phyloP scores from a whole-genome alignment of 1,140 invertebrate genomes.

The Scylla paramamosain region DNA sequence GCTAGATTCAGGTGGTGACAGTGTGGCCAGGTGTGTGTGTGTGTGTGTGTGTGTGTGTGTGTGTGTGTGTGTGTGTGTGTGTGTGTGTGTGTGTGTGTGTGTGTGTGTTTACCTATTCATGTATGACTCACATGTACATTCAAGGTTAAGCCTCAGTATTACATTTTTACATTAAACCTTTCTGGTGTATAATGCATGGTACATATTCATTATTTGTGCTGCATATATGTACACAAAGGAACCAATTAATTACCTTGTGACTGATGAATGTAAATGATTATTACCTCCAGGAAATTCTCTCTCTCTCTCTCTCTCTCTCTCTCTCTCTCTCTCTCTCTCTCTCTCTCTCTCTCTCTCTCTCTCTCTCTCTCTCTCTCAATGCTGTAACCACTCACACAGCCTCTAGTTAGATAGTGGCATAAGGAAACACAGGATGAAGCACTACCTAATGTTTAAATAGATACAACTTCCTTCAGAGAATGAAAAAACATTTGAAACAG shows the following conservation, averaged over 20 bases:
- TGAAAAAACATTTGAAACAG: too few species aligned
- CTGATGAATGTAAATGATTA: background rate
- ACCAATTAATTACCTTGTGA: background rate
- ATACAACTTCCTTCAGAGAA: too few species aligned
- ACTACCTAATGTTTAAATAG: too few species aligned
- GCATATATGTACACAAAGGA: background rate
- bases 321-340: background rate
- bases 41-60: constrained; percentile 43
- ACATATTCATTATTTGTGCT: background rate
- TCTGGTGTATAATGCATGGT: background rate
- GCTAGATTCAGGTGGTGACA: background rate
- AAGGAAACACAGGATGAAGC: too few species aligned
- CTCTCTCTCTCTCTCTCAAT: background rate
- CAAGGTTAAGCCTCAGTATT: background rate
- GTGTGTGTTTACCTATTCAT: constrained; percentile 17
- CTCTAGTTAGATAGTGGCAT: too few species aligned
- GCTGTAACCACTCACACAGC: too few species aligned
- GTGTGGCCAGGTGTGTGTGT: constrained; percentile 5
- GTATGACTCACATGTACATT: background rate
- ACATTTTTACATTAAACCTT: background rate
- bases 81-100: constrained; percentile 50
- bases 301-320: constrained; percentile 20
- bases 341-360: background rate
- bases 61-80: constrained; percentile 25
- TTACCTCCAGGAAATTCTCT: background rate